Evolutionary conservation across 2,888 invertebrate species (phyloP).

Genomic region (Seira ritae): DNA sequence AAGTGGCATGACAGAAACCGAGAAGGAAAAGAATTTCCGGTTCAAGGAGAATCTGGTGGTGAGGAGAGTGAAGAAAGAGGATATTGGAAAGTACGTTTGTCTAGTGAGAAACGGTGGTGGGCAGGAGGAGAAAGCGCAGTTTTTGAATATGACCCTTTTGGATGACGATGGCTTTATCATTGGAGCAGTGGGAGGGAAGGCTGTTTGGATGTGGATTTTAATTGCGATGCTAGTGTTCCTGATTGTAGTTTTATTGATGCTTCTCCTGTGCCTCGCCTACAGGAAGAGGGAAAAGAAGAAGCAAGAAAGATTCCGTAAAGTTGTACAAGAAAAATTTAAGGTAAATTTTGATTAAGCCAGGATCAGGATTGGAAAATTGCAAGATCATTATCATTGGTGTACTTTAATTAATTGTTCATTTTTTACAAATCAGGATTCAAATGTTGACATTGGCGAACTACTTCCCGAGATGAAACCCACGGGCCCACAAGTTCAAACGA

Average conservation of each 20-base stretch:
- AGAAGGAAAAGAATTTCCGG: slow-evolving; percentile 18
- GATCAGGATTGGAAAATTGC: no score
- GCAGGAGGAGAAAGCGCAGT: neutral
- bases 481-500: neutral
- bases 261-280: slow-evolving; percentile 23
- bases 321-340: slow-evolving; percentile 51
- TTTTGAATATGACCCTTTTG: slow-evolving; percentile 19
- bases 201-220: slow-evolving; percentile 48
- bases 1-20: slow-evolving; percentile 9
- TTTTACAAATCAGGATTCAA: slow-evolving; percentile 37
- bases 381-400: no score
- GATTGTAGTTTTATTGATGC: slow-evolving; percentile 17
- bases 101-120: neutral
- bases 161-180: neutral
- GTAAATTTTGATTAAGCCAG: slow-evolving; percentile 14
- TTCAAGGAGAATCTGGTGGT: slow-evolving; percentile 6
- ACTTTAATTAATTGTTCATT: neutral
- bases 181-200: slow-evolving; percentile 4
- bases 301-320: slow-evolving; percentile 48
- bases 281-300: slow-evolving; percentile 37
- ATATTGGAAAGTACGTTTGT: slow-evolving; percentile 25
- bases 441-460: slow-evolving; percentile 45
- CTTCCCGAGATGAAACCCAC: slow-evolving; percentile 37
- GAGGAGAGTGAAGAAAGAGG: slow-evolving; percentile 8
- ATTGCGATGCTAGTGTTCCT: slow-evolving; percentile 19